phyloP scores from a whole-genome alignment of 2,113 vertebrate species.

The Numenius arquata region DNA sequence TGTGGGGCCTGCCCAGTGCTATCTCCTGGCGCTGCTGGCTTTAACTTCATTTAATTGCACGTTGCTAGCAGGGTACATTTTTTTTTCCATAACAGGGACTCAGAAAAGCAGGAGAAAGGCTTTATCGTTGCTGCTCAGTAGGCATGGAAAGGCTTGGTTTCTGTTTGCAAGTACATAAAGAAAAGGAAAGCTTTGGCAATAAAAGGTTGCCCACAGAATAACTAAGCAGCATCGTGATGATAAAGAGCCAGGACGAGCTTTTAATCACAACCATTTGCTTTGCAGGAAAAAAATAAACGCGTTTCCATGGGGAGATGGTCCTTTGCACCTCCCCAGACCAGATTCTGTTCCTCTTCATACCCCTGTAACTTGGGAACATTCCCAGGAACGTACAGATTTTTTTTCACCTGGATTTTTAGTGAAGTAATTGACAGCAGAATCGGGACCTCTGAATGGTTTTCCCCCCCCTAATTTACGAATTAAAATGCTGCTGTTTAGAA shows the following conservation, averaged over 20 bases:
- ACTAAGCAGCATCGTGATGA: background rate
- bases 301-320: background rate
- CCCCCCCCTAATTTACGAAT: background rate
- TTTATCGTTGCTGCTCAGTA: background rate
- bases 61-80: background rate
- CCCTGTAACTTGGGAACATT: background rate
- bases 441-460: background rate
- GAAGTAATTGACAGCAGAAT: background rate
- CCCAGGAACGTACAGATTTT: background rate
- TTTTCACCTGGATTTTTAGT: background rate
- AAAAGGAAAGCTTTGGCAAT: background rate
- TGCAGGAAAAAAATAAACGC: background rate
- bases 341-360: background rate
- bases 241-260: background rate
- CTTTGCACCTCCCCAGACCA: background rate
- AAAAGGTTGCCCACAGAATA: background rate
- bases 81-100: background rate
- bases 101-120: background rate
- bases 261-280: background rate
- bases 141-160: background rate
- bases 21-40: fast-evolving
- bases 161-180: background rate
- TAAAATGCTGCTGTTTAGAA: background rate
- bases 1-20: background rate
- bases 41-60: background rate